Evolutionary conservation across 2,113 vertebrate genomes (phyloP), one percentile per base, ranked within the genome.

Genomic region (Sphyrna mokarran): DNA sequence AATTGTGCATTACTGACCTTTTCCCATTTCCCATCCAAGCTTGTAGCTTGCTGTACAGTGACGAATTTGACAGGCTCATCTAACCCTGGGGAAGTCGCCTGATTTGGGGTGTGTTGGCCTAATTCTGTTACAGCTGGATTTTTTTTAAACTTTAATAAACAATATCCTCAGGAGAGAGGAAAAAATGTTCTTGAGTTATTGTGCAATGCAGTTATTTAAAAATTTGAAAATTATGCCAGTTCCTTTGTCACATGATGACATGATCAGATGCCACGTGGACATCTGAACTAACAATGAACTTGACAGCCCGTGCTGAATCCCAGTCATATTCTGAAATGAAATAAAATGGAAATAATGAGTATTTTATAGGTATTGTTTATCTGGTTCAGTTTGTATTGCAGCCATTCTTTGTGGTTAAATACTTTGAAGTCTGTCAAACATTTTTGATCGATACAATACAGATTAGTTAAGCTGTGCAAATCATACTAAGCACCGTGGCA

Each of bases 51-150:
- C 18, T 63, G 89, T 61, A 33, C 86, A 33, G 86, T 91, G 58
- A 91, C 61, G 66, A 93, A 37, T 37, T 66, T 66, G 89, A 93
- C 66, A 37, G 61, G 61, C 89, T 66, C 61, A 66, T 37, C 61
- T 93, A 63, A 93, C 61, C 61, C 89, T 93, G 89, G 89, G 89
- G 89, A 90, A 93, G 89, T 93, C 18, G 61, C 89, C 89, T 93
- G 89, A 66, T 93, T 93, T 93, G 89, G 89, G 61, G 89, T 68
- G 89, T 93, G 89, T 22, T 93, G 89, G 89, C 89, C 89, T 93
- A 66, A 20, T 93, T 68, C 61, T 93, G 89, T 93, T 93, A 66
- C 33, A 68, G 37, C n/a, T 66, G 89, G 61, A 18, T 93, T 93
- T 66, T 91, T 91, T 91, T 66, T 33, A 0, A 90, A 66, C 16